Conservation (phyloP, 2,113 vertebrate genomes). For the Triplophysa siluroides region DNA sequence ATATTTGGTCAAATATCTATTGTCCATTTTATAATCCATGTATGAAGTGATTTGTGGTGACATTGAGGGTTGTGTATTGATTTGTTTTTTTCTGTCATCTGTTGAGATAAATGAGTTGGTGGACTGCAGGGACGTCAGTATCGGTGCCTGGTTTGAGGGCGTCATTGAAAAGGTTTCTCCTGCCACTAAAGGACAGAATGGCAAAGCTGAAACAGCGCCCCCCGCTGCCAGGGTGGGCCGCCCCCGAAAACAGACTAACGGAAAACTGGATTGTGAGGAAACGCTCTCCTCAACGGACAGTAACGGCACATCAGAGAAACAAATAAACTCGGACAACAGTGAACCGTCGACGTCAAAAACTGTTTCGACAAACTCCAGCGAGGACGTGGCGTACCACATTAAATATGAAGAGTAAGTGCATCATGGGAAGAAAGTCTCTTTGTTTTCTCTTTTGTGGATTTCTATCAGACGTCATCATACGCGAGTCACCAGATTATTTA, state of each 20-base stretch:
- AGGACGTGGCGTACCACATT: conserved; percentile 93
- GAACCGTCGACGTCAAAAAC: conserved; percentile 90
- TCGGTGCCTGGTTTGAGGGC: conserved; percentile 98
- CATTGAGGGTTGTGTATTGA: too few relatives aligned
- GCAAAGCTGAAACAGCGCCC: conserved; percentile 65
- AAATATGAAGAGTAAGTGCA: conserved; percentile 98
- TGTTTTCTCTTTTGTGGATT: background rate
- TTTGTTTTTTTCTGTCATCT: conserved; percentile 31
- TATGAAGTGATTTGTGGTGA: too few relatives aligned
- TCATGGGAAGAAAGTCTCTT: conserved; percentile 46
- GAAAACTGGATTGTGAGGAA: conserved; percentile 76
- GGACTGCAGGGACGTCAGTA: conserved; percentile 93
- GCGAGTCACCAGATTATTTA: background rate
- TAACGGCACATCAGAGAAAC: conserved; percentile 72
- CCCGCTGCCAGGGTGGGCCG: conserved; percentile 82
- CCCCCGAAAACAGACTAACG: conserved; percentile 90
- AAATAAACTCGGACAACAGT: conserved; percentile 71
- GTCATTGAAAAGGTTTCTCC: conserved; percentile 87
- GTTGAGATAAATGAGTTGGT: conserved; percentile 95
- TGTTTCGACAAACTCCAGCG: conserved; percentile 78
- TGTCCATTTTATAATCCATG: too few relatives aligned
- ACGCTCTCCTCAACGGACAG: conserved; percentile 74
- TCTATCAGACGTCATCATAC: background rate
- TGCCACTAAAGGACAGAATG: conserved; percentile 83
- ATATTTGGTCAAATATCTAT: too few relatives aligned